Evolutionary conservation across 2,113 vertebrate species (phyloP).

Genomic region (Dendrocopos noguchii): DNA sequence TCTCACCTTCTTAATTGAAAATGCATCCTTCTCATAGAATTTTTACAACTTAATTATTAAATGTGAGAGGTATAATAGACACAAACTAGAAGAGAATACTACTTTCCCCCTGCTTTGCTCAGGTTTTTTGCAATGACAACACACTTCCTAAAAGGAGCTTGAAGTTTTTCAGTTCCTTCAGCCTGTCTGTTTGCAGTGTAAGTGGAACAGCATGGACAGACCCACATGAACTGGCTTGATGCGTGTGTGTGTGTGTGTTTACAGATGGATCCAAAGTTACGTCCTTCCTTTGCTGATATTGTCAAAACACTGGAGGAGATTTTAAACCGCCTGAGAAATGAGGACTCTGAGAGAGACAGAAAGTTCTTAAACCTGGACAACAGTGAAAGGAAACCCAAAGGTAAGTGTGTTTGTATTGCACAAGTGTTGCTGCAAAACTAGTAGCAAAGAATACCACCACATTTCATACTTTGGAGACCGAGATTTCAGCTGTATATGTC

Average conservation of each 20-base stretch:
- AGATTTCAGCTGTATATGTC: not conserved
- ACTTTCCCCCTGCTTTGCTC: not conserved
- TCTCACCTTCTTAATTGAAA: not conserved
- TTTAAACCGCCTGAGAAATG: constrained; percentile 80
- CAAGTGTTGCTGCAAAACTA: not conserved
- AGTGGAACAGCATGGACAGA: not conserved
- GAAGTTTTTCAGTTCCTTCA: not conserved
- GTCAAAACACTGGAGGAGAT: constrained; percentile 87
- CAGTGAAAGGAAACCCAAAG: constrained; percentile 88
- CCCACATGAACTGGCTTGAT: not conserved
- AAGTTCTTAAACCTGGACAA: constrained; percentile 70
- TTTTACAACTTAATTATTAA: not conserved
- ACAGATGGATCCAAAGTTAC: constrained; percentile 95
- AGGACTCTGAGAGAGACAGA: constrained; percentile 82
- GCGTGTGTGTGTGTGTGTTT: not conserved
- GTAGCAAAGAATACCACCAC: not conserved
- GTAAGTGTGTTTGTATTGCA: constrained; percentile 60
- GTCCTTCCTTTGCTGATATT: constrained; percentile 90
- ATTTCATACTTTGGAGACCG: not conserved
- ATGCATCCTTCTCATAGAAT: not conserved
- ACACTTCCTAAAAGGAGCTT: not conserved
- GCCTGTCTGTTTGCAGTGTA: not conserved
- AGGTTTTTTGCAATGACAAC: not conserved
- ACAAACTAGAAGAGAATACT: not conserved
- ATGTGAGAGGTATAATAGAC: not conserved